phyloP scores from a whole-genome alignment of 2,113 vertebrate genomes.

The Turdus rufiventris region DNA sequence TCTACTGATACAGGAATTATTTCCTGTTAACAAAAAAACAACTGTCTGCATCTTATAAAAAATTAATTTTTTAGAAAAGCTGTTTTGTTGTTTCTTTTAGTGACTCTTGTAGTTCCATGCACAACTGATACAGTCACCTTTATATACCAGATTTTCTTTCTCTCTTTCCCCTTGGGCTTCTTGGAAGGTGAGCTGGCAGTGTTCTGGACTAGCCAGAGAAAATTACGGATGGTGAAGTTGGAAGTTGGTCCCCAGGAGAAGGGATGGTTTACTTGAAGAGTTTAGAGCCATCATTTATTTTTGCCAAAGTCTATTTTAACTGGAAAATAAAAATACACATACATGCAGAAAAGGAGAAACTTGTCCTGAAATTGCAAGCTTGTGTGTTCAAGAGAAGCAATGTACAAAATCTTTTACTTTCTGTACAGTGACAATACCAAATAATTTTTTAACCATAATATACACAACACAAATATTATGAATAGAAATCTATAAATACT shows the following conservation, averaged over 20 bases:
- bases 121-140: slow-evolving; percentile 15
- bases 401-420: slow-evolving; percentile 67
- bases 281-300: background rate
- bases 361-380: slow-evolving; percentile 30
- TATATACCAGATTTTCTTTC: background rate
- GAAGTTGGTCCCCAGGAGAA: slow-evolving; percentile 6
- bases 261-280: background rate
- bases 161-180: background rate
- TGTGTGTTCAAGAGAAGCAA: slow-evolving; percentile 9
- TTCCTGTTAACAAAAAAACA: slow-evolving; percentile 41
- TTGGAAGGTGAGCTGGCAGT: slow-evolving; percentile 50
- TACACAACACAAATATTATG: slow-evolving; percentile 73
- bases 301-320: slow-evolving; percentile 22
- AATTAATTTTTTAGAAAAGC: background rate
- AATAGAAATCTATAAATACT: slow-evolving; percentile 76
- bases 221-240: background rate
- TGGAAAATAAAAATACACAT: slow-evolving; percentile 30
- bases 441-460: slow-evolving; percentile 70
- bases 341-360: slow-evolving; percentile 26
- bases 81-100: slow-evolving; percentile 44
- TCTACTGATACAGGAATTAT: background rate
- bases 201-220: slow-evolving; percentile 34
- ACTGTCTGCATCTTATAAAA: background rate
- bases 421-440: slow-evolving; percentile 67
- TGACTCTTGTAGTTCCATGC: slow-evolving; percentile 10